These are phyloP conservation scores for Pyrocephalus nanus DNA, from an alignment of 2,797 vertebrate genomes.

Conservation along the genomic window DNA sequence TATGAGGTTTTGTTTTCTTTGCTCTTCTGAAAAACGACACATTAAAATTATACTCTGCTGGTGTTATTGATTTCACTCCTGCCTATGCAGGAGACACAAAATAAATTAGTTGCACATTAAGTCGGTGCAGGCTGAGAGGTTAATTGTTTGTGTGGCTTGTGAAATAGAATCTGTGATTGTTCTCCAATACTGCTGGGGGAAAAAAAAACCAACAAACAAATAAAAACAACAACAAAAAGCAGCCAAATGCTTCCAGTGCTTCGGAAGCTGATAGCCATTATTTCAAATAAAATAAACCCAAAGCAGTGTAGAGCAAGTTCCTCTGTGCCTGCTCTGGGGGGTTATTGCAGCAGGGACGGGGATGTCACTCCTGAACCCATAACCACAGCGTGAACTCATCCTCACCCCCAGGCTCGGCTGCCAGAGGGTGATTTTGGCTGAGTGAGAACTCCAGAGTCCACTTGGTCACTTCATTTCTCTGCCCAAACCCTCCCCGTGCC, in stretches of 20 bases:
- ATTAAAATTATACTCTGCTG: neutral
- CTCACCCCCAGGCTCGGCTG: fast-evolving
- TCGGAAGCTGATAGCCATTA: neutral
- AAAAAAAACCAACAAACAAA: too few relatives aligned
- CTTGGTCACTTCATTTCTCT: neutral
- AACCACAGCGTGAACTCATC: fast-evolving
- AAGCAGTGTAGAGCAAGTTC: fast-evolving
- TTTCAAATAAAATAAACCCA: neutral
- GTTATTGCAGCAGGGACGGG: neutral
- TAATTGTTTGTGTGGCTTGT: neutral
- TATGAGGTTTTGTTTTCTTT: neutral
- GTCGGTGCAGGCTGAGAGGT: neutral
- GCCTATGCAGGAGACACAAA: neutral
- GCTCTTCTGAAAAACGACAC: neutral
- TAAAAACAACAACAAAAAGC: neutral
- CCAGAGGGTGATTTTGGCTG: neutral
- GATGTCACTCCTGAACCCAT: fast-evolving
- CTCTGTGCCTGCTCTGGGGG: neutral
- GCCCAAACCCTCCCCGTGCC: neutral
- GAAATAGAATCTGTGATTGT: neutral
- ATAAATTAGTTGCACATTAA: neutral
- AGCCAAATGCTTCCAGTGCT: neutral
- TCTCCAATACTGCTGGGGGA: neutral
- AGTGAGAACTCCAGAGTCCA: neutral
- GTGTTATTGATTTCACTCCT: neutral